These are phyloP conservation scores for Rhinella marina DNA, from an alignment of 2,797 vertebrate species.

Conservation along the genomic window DNA sequence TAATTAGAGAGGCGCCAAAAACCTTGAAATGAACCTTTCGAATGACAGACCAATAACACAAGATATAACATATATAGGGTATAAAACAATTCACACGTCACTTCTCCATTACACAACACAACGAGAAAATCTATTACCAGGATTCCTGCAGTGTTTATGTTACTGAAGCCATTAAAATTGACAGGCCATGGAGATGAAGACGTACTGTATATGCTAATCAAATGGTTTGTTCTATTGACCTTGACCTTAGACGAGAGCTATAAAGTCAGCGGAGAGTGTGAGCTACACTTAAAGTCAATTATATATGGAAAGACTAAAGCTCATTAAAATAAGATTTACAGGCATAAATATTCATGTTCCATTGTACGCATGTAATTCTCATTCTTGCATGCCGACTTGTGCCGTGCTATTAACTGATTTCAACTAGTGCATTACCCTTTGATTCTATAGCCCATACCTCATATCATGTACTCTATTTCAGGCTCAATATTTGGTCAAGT, in stretches of 20 bases:
- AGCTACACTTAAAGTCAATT: constrained; percentile 39
- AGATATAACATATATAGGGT: background rate
- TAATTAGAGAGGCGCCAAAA: background rate
- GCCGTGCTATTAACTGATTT: background rate
- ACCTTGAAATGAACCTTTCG: background rate
- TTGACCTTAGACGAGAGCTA: constrained; percentile 18
- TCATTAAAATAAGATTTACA: constrained; percentile 42
- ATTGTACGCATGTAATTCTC: background rate
- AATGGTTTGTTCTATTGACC: constrained; percentile 36
- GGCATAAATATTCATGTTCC: constrained; percentile 32
- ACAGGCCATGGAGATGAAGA: constrained; percentile 14
- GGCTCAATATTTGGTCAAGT: background rate
- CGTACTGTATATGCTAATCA: constrained; percentile 6
- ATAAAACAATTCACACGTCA: background rate
- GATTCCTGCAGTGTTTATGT: background rate
- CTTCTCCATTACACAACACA: background rate
- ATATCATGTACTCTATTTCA: background rate
- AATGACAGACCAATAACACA: background rate
- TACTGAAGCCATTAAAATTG: background rate
- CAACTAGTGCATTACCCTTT: background rate
- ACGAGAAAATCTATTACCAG: background rate
- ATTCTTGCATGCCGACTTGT: background rate
- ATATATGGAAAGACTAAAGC: background rate
- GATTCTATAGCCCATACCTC: background rate
- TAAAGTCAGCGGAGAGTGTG: constrained; percentile 22